Conservation (phyloP, 2,797 vertebrate genomes). For the Momotus momota region DNA sequence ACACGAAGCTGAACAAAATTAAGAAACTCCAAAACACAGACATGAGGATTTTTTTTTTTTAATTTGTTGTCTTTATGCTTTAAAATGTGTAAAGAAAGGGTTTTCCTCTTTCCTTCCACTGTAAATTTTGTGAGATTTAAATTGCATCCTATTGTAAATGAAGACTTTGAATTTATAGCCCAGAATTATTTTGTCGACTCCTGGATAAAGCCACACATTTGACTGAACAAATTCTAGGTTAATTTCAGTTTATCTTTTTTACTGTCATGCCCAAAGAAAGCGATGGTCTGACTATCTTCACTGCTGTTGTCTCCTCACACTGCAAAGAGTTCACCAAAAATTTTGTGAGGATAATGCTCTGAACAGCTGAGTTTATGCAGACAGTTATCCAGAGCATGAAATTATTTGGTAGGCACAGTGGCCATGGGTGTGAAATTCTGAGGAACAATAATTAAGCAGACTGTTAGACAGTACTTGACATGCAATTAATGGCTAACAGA, state of each 20-base stretch:
- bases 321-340: not conserved
- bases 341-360: not conserved
- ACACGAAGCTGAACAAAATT: not conserved
- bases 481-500: not conserved
- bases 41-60: not conserved
- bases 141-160: not conserved
- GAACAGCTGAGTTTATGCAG: not conserved
- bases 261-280: not conserved
- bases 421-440: not conserved
- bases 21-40: not conserved
- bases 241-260: conserved; percentile 13
- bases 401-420: not conserved
- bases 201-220: not conserved
- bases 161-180: conserved; percentile 28
- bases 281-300: not conserved
- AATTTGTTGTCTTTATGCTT: not conserved
- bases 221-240: not conserved
- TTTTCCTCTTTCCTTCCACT: not conserved
- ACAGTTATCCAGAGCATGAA: not conserved
- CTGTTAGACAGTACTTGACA: not conserved
- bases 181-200: conserved; percentile 22
- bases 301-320: not conserved
- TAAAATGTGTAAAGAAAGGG: not conserved
- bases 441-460: not conserved
- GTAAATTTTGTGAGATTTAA: not conserved